Base-by-base conservation (phyloP, 2,888 invertebrate species). In the Syritta pipiens region DNA sequence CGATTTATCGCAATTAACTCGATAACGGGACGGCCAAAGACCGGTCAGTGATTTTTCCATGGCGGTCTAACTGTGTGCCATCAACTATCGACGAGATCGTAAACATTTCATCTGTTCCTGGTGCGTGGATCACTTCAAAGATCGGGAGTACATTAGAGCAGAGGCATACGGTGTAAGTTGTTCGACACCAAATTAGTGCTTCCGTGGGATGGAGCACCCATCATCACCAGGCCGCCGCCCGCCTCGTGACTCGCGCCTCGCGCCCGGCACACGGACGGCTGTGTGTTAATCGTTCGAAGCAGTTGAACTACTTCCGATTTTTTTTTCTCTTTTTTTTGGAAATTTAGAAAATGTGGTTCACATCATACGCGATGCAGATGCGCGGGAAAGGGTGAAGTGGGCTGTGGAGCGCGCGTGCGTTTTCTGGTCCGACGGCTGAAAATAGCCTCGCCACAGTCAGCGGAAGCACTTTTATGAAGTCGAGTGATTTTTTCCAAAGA, bases 1-100 rank as follows among this genome's bases (percentile, higher is more conserved):
- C 30, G 60, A 79, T 74, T 72, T 62, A 74, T 72, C 48, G 67
- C 60, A 79, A 79, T 79, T 79, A 67, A 72, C 67, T 62, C 28
- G 49, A 79, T 72, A 67, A 62, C 17, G 32, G 44, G 24, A 30
- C 10, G 55, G 26, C 42, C 55, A n/a, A n/a, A 22, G 57, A 32
- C 32, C 40, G 57, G 57, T 51, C 57, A 59, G 51, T 65, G 59
- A 71, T 76, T 76, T 57, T 4, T 40, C 7, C 37, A 4, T n/a
- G 7, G 24, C 37, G 5, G n/a, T n/a, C 10, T 6, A 19, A 22
- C 24, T 20, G 28, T 40, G 30, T 37, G 22, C 53, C 49, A 37
- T 44, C 62, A 46, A 26, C 26, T 32, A 51, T 65, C 42, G 22
- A 35, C 62, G 32, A 65, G 65, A 22, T 59, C 65, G 51, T 74